Percentiles rank a stretch among this genome's conserved stretches.
Evolutionary conservation across 2,113 vertebrate genomes (phyloP).

Genomic region (Gallinago undulata): DNA sequence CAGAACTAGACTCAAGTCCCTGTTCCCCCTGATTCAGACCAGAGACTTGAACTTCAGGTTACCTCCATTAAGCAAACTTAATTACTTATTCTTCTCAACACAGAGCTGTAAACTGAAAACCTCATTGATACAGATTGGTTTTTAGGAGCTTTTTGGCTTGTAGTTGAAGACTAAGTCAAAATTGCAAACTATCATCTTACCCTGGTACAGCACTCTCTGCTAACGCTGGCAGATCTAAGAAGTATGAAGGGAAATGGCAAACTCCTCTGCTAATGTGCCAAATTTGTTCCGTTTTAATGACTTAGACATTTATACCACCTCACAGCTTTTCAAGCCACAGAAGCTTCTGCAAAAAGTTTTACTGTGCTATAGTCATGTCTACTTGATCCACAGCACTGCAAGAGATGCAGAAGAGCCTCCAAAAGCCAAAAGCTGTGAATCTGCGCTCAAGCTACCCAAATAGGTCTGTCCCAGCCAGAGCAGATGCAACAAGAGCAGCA

Average conservation of each 20-base stretch:
- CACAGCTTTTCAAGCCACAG: neutral
- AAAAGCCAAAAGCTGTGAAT: neutral
- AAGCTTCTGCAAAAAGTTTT: neutral
- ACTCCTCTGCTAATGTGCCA: neutral
- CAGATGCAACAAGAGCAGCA: neutral
- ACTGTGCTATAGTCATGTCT: neutral
- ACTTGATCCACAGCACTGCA: neutral
- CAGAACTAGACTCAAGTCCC: neutral
- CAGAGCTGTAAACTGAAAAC: neutral
- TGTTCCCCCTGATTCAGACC: neutral
- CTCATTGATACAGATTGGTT: neutral
- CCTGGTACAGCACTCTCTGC: neutral
- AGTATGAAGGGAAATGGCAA: neutral
- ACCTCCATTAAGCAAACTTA: slow-evolving; percentile 15
- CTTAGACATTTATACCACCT: neutral
- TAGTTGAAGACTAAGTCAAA: neutral
- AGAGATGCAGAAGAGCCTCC: neutral
- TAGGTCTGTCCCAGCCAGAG: neutral
- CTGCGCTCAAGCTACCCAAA: neutral
- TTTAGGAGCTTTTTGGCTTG: neutral
- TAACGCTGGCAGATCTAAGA: neutral
- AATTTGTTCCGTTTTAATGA: neutral
- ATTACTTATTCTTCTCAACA: neutral
- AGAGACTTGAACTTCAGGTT: slow-evolving; percentile 28
- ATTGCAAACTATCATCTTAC: neutral